Conservation (phyloP, 2,113 vertebrate species). For the Channa argus region DNA sequence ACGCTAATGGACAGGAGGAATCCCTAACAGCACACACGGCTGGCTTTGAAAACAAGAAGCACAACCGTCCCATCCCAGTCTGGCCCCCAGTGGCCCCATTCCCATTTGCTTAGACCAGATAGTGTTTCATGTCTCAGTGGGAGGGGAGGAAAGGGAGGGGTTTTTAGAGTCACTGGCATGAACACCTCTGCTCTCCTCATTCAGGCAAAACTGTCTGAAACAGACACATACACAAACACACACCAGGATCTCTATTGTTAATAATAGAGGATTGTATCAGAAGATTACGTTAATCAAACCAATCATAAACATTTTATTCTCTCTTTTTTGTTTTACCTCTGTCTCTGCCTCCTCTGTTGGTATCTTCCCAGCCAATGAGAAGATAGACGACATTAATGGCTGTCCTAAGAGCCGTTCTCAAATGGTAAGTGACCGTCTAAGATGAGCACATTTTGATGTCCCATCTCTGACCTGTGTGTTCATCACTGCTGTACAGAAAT, state of each 20-base stretch:
- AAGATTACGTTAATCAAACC: conserved; percentile 44
- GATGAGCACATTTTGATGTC: conserved; percentile 41
- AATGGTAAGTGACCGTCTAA: conserved; percentile 90
- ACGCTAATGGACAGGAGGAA: conserved; percentile 62
- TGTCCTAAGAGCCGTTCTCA: conserved; percentile 97
- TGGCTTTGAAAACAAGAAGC: conserved; percentile 30
- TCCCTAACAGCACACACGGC: conserved; percentile 74
- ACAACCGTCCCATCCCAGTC: conserved; percentile 40
- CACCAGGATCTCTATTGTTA: conserved; percentile 10
- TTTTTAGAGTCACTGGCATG: conserved; percentile 44
- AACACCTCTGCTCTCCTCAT: conserved; percentile 62
- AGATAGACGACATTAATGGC: conserved; percentile 98
- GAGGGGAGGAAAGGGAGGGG: conserved; percentile 12
- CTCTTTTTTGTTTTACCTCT: conserved; percentile 54
- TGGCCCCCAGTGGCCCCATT: conserved; percentile 73
- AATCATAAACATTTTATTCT: conserved; percentile 26
- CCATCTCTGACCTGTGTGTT: conserved; percentile 12
- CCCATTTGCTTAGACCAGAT: conserved; percentile 73
- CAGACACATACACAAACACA: conserved; percentile 38
- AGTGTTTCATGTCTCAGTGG: conserved; percentile 70
- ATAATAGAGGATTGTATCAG: conserved; percentile 37
- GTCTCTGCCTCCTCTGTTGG: conserved; percentile 43
- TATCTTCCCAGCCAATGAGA: conserved; percentile 93
- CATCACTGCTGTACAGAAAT: neutral
- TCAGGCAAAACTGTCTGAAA: conserved; percentile 47